phyloP scores from a whole-genome alignment of 2,797 vertebrate species.

The Huso huso region DNA sequence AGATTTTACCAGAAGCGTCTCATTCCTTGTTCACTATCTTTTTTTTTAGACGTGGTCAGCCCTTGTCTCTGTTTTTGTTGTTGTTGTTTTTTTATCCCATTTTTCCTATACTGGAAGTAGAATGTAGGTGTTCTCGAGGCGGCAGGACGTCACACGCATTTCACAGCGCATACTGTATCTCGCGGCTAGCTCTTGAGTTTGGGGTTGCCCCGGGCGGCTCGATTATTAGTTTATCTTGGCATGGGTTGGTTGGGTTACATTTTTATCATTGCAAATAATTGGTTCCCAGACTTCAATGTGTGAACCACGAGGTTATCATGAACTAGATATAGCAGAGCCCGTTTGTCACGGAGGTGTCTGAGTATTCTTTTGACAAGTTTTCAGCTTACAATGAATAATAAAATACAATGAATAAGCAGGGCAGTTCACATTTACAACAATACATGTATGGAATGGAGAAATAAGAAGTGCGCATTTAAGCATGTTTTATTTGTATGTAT shows the following conservation, averaged over 20 bases:
- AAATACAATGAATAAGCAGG: background rate
- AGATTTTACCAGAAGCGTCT: too few relatives aligned
- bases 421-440: background rate
- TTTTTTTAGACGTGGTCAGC: background rate
- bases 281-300: conserved; percentile 25
- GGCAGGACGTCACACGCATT: background rate
- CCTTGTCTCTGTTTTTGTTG: background rate
- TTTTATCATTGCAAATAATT: conserved; percentile 33
- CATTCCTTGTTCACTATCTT: too few relatives aligned
- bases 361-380: conserved; percentile 9
- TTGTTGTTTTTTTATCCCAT: background rate
- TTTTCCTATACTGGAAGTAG: conserved; percentile 21
- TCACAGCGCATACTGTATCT: background rate
- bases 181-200: background rate
- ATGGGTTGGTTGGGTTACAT: conserved; percentile 8
- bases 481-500: too few relatives aligned
- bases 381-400: background rate
- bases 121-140: background rate
- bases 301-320: conserved; percentile 38
- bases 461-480: too few relatives aligned
- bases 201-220: conserved; percentile 13
- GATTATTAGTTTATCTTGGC: conserved; percentile 23
- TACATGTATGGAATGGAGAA: too few relatives aligned
- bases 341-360: conserved; percentile 7
- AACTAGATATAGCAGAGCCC: conserved; percentile 31